Evolutionary conservation across 2,888 invertebrate genomes (phyloP), one percentile per base, ranked within the genome.

Genomic region (Cistogaster globosa): DNA sequence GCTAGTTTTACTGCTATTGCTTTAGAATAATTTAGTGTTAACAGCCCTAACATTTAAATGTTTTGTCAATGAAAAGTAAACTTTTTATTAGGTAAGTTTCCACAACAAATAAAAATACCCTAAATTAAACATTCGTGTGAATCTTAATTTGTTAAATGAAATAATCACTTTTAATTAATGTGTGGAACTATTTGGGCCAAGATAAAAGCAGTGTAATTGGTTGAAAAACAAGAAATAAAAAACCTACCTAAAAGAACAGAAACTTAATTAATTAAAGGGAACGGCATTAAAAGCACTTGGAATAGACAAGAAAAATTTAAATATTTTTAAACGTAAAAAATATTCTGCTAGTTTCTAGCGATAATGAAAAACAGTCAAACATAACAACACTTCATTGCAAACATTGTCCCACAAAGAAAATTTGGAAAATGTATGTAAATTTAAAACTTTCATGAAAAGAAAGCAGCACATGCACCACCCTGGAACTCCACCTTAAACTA

Each of bases 131-230:
- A 62, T 71, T 69, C 76, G 53, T 72, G 76, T 67, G 32, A 51
- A 67, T 72, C 71, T 77, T 67, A 77, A 67, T 77, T 77, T 51
- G 16, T 75, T 48, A 51, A 71, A 16, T 63, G 22, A 76, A 79
- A 57, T 76, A 69, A 69, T 69, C 68, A 36, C n/a, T 60, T 53
- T 18, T 20, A 42, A 63, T 57, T 65, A 72, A 48, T 53, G 18
- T 55, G 32, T 53, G 18, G 42, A 45, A 16, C 5, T n/a, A 53
- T 53, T 51, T 26, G 20, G 9, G 1, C 26, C 22, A 12, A 69
- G 38, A 63, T 71, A 76, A 63, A 63, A n/a, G 38, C 63, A 63
- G 18, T 69, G n/a, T 71, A 76, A 71, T 51, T 71, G 51, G 4
- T 42, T 22, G 26, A 26, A 26, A 26, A 26, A 26, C 26, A 26